phyloP scores from a whole-genome alignment of 2,113 vertebrate species.

The Heterocephalus glaber region DNA sequence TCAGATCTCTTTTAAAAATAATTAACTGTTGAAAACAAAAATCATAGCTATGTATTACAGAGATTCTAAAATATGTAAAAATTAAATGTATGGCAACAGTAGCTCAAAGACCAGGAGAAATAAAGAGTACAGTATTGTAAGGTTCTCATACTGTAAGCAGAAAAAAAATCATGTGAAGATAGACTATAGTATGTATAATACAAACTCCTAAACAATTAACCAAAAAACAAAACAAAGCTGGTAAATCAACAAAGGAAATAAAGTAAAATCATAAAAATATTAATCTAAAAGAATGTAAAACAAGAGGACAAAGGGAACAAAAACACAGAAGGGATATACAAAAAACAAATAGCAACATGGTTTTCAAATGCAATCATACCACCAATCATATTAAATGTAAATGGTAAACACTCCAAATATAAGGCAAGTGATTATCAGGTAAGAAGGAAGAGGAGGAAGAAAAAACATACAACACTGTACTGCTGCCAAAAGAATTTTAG shows the following conservation, averaged over 20 bases:
- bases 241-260: neutral
- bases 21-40: neutral
- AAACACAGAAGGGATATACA: neutral
- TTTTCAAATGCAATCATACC: neutral
- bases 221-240: neutral
- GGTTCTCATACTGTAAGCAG: neutral
- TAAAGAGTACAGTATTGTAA: neutral
- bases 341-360: conserved; percentile 1
- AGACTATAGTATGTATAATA: neutral
- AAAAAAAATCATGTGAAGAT: neutral
- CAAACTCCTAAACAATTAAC: neutral
- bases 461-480: neutral
- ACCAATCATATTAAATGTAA: conserved; percentile 36
- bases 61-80: neutral
- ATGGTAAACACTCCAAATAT: neutral
- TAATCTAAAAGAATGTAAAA: conserved; percentile 29
- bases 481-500: neutral
- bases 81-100: neutral
- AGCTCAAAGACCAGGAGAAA: neutral
- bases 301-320: neutral
- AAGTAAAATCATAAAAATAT: neutral
- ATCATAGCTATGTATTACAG: neutral
- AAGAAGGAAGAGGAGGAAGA: neutral
- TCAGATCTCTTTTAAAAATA: neutral
- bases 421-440: neutral